A percentile compares a stretch with the other conserved stretches of the same genome.
Evolutionary conservation across 1,140 invertebrate species (phyloP).

Genomic region (Drosophila watanabei): DNA sequence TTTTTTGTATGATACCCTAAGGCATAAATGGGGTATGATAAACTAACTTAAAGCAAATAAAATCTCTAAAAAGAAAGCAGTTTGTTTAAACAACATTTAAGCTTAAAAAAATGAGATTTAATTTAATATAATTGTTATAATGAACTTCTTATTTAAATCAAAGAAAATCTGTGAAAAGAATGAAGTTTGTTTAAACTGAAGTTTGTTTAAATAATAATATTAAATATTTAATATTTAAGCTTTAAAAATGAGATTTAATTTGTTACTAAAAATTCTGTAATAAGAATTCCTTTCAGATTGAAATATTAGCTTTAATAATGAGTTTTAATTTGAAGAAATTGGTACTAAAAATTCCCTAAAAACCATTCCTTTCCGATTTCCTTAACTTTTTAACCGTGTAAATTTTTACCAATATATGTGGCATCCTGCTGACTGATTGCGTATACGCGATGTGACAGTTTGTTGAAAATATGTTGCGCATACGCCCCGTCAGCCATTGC

Average conservation of each 20-base stretch:
- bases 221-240: no score
- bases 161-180: not conserved
- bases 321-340: not conserved
- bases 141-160: no score
- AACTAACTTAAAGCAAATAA: not conserved
- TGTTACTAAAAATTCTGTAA: no score
- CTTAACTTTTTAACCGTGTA: conserved; percentile 23
- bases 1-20: conserved; percentile 32
- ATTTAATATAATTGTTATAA: no score
- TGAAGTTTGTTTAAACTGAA: no score
- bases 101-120: not conserved
- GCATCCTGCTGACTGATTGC: conserved; percentile 64
- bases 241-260: no score
- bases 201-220: no score
- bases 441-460: conserved; percentile 82
- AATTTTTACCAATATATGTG: conserved; percentile 66
- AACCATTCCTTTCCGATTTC: not conserved
- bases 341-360: not conserved
- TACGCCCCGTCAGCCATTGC: conserved; percentile 46
- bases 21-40: not conserved
- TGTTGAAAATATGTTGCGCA: conserved; percentile 68
- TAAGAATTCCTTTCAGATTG: no score
- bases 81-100: no score
- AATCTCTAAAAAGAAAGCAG: no score
- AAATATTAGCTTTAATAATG: not conserved